Conservation (phyloP, 2,888 invertebrate genomes). For the Zeuzera pyrina region DNA sequence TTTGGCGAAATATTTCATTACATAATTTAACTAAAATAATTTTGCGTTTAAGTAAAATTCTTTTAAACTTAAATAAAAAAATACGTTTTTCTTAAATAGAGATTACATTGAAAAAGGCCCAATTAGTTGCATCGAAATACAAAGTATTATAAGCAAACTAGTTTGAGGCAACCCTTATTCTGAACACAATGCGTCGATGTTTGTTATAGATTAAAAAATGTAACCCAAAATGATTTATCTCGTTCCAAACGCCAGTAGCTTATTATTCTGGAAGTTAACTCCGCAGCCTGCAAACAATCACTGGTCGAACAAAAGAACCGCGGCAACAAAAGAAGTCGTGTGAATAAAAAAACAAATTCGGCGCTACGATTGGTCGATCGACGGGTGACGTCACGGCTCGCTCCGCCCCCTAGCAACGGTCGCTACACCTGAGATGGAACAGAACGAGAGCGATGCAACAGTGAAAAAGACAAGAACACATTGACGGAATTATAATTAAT, state of each 20-base stretch:
- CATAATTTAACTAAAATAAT: neutral
- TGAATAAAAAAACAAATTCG: constrained; percentile 45
- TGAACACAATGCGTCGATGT: too few species aligned
- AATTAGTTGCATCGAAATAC: neutral
- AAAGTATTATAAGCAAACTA: neutral
- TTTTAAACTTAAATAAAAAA: constrained; percentile 1
- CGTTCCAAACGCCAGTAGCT: constrained; percentile 22
- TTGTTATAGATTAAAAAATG: too few species aligned
- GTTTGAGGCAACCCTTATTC: neutral
- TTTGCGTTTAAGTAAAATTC: neutral
- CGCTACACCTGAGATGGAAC: constrained; percentile 66
- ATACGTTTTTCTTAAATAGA: neutral
- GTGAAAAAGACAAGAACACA: constrained; percentile 48
- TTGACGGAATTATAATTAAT: constrained; percentile 25
- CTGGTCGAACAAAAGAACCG: constrained; percentile 48
- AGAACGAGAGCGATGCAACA: constrained; percentile 39
- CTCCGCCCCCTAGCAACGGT: constrained; percentile 70
- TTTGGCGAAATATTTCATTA: too few species aligned
- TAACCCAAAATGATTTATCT: too few species aligned
- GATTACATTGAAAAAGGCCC: neutral
- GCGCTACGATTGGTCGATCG: constrained; percentile 45
- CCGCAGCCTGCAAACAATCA: constrained; percentile 32
- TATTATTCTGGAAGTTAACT: constrained; percentile 44
- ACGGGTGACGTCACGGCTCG: constrained; percentile 52
- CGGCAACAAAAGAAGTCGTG: constrained; percentile 45